These are phyloP conservation scores for Meloidogyne hapla DNA, from an alignment of 1,140 invertebrate species.

Conservation along the genomic window DNA sequence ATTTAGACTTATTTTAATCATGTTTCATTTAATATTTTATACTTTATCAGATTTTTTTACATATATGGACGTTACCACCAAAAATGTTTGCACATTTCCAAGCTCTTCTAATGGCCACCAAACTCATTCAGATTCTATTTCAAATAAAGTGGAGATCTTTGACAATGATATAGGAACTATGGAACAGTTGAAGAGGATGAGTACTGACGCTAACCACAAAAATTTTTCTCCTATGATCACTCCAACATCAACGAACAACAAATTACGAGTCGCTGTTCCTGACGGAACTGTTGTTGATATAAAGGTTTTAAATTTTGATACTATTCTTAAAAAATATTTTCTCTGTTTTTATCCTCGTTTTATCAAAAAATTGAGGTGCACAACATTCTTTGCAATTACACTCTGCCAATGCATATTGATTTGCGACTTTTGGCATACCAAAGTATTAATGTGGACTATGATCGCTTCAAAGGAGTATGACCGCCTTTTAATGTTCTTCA, in stretches of 20 bases:
- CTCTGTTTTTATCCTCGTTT: too few species aligned
- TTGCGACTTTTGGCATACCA: constrained; percentile 86
- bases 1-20: too few species aligned
- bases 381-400: constrained; percentile 98
- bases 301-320: not conserved
- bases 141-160: not conserved
- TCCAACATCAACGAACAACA: not conserved
- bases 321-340: not conserved
- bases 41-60: too few species aligned
- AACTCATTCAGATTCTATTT: not conserved
- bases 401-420: constrained; percentile 93
- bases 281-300: not conserved
- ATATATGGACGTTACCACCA: not conserved
- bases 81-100: not conserved
- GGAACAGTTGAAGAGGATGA: not conserved
- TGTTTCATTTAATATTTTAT: too few species aligned
- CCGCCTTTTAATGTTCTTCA: constrained; percentile 57
- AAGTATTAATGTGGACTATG: constrained; percentile 90
- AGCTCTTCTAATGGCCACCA: not conserved
- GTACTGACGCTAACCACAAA: not conserved
- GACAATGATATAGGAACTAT: not conserved
- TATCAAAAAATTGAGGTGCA: constrained; percentile 71
- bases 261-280: not conserved
- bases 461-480: constrained; percentile 80
- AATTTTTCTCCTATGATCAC: not conserved